Evolutionary conservation across 2,113 vertebrate genomes (phyloP), one percentile per base, ranked within the genome.

Genomic region (Catagonus wagneri): DNA sequence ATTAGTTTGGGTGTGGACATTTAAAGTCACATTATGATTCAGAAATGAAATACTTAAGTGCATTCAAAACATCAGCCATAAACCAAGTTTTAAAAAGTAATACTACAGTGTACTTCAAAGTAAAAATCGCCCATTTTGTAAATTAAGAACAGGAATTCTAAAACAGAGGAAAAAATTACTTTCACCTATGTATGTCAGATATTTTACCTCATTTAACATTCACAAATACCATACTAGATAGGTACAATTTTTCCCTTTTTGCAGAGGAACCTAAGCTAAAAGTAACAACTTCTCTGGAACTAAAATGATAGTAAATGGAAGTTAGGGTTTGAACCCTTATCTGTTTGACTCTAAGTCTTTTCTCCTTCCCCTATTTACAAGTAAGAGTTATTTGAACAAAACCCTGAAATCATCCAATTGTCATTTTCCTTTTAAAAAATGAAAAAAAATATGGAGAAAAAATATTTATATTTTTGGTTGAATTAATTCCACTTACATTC

Each of bases 171-270:
- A 86, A 83, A 94, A 83, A 66, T 68, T 39, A 96, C 86, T 89
- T 97, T 60, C 74, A 81, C 92, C 36, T 72, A 25, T 75, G 15
- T 54, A 13, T 95, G 20, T n/a, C 83, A 95, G 63, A 89, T 65
- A 95, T 72, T 86, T 83, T 74, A 63, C 34, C 76, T 96, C 39
- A 96, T 83, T 93, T 95, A 93, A 54, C 36, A 95, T 78, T 96
- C 63, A 86, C 23, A 92, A 89, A 54, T 90, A n/a, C 27, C 68
- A 95, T 44, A 54, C 12, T 34, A 89, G 44, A 65, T 50, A 78
- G 50, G 2, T 60, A 87, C 63, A 89, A 94, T 56, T 97, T 94
- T n/a, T 91, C 12, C n/a, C 52, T 89, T 89, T 84, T 75, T n/a
- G 92, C 58, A 94, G 20, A 83, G 34, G 50, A 92, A 86, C 29